phyloP scores from a whole-genome alignment of 2,888 invertebrate species.

The Drosophila quinaria region DNA sequence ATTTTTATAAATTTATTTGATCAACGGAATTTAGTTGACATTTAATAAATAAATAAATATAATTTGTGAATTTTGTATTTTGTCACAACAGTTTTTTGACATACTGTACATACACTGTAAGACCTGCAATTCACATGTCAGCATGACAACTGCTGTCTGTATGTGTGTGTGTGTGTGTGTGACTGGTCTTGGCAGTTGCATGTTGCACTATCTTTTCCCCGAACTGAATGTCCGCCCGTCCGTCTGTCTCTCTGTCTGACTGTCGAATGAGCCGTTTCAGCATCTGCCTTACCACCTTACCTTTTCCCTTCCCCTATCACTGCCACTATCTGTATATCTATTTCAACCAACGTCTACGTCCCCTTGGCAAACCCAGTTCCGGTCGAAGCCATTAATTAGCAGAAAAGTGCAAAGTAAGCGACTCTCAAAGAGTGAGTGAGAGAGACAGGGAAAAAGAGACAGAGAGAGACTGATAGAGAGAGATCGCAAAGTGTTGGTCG shows the following conservation, averaged over 20 bases:
- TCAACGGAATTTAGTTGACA: too few species aligned
- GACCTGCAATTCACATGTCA: conserved; percentile 66
- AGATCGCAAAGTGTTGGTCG: neutral
- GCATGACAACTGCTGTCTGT: conserved; percentile 40
- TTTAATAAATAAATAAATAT: too few species aligned
- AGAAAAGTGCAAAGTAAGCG: conserved; percentile 64
- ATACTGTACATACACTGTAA: conserved; percentile 21
- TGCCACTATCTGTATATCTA: neutral
- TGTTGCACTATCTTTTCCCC: conserved; percentile 77
- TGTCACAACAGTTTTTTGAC: neutral
- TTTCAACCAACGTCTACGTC: neutral
- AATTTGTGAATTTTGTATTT: neutral
- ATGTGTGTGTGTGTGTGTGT: conserved; percentile 31
- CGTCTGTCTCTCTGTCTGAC: conserved; percentile 26
- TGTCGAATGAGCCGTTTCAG: conserved; percentile 64
- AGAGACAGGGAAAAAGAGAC: conserved; percentile 1
- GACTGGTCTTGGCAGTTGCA: conserved; percentile 72
- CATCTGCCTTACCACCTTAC: conserved; percentile 14
- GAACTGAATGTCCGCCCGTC: conserved; percentile 55
- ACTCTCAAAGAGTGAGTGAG: conserved; percentile 11
- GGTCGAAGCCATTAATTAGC: conserved; percentile 64
- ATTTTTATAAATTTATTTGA: too few species aligned
- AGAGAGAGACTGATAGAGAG: conserved; percentile 3
- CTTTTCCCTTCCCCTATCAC: neutral
- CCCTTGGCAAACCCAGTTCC: conserved; percentile 40